A percentile compares a stretch with the other conserved stretches of the same genome.
These are phyloP conservation scores for Hydropsyche betteni DNA, from an alignment of 2,888 invertebrate species.

Conservation along the genomic window DNA sequence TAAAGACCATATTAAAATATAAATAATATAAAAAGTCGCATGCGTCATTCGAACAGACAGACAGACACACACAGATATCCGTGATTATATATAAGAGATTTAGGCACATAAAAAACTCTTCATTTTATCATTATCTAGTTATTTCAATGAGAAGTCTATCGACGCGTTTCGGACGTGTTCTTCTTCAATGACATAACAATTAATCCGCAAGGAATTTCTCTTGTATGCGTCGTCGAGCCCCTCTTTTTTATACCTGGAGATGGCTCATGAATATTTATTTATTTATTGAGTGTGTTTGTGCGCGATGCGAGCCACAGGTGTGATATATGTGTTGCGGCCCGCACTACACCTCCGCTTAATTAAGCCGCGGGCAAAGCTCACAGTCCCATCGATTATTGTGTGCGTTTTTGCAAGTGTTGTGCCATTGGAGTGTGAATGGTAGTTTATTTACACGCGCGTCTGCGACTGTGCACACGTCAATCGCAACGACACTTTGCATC, in stretches of 20 bases:
- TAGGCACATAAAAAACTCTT: too few relatives aligned
- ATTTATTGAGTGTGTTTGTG: slow-evolving; percentile 33
- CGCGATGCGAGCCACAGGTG: slow-evolving; percentile 44
- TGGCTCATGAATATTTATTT: slow-evolving; percentile 48
- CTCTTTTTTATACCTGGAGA: slow-evolving; percentile 27
- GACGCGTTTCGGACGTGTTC: too few relatives aligned
- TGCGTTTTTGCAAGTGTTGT: not conserved
- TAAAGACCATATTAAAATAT: too few relatives aligned
- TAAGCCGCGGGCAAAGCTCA: slow-evolving; percentile 39
- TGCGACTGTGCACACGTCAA: slow-evolving; percentile 23
- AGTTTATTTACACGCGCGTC: slow-evolving; percentile 27
- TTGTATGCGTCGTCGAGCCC: not conserved
- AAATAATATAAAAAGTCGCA: too few relatives aligned
- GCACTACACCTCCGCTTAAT: slow-evolving; percentile 40
- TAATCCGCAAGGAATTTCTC: too few relatives aligned
- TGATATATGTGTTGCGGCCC: slow-evolving; percentile 40
- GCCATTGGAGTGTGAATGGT: slow-evolving; percentile 29
- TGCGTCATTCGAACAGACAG: too few relatives aligned
- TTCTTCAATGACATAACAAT: too few relatives aligned
- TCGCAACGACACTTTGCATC: slow-evolving; percentile 27
- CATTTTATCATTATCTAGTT: too few relatives aligned
- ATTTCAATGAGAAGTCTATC: too few relatives aligned
- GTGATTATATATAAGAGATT: too few relatives aligned
- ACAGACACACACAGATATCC: too few relatives aligned
- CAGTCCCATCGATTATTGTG: slow-evolving; percentile 32